Evolutionary conservation across 2,888 invertebrate species (phyloP), one percentile per base, ranked within the genome.

Genomic region (Linyphia triangularis): DNA sequence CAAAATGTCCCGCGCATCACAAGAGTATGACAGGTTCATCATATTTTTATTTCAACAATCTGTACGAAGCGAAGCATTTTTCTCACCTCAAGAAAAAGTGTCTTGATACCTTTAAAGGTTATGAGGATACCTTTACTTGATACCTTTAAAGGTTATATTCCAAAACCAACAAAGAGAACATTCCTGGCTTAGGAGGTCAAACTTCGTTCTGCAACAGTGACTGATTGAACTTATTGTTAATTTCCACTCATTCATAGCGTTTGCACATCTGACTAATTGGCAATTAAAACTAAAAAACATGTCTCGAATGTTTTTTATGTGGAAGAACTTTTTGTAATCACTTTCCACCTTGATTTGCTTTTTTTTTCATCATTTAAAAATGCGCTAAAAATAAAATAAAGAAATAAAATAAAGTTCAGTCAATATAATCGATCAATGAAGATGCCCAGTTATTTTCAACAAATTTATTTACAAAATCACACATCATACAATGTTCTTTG

Each of bases 391-490:
- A 30, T 28, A 1, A 28, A 67, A 4, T 2, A 13, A 30, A 26
- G 26, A 24, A 16, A 30, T 30, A 3, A 30, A 26, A 10, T 10
- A 30, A 33, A 13, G n/a, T n/a, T 10, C 0, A 9, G 10, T 33
- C n/a, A 13, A 6, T n/a, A 33, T n/a, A 16, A 13, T 51, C n/a
- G n/a, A 51, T 51, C 0, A 51, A 51, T 33, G 33, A 33, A 6
- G 9, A n/a, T n/a, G 4, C 26, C 1, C 10, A 24, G 26, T 57
- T 26, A 59, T 72, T 82, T 61, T 19, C 40, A 75, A 51, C 13
- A 3, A 9, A 9, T 83, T 83, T 83, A 83, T 83, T 83, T 73
- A 83, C 73, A 73, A 75, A 75, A 83, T 83, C 73, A 24, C 51
- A 83, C 83, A 83, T 65, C 63, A 40, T 63, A 73, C 63, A 69